Conservation (phyloP, 2,113 vertebrate genomes). For the Ictalurus punctatus region DNA sequence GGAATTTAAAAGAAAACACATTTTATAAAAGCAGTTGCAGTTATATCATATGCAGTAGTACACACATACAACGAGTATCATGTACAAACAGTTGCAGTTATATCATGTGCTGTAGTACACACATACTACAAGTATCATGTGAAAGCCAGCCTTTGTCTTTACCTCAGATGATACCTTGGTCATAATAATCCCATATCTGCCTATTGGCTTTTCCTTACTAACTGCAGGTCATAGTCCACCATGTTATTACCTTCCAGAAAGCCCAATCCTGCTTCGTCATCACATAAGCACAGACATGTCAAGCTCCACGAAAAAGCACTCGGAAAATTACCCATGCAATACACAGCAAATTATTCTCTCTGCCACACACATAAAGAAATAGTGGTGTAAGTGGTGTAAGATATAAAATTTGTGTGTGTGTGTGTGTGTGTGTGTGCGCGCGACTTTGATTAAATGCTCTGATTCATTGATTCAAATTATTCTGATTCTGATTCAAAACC, state of each 20-base stretch:
- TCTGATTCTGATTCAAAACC: not conserved
- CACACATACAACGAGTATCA: not conserved
- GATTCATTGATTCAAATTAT: not conserved
- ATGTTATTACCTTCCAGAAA: not conserved
- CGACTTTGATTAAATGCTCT: not conserved
- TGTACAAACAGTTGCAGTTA: not conserved
- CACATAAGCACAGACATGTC: not conserved
- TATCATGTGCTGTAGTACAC: not conserved
- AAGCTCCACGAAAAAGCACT: not conserved
- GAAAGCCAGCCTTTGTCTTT: not conserved
- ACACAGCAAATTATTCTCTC: not conserved
- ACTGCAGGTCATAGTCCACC: constrained; percentile 8
- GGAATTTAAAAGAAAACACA: not conserved
- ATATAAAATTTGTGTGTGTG: not conserved
- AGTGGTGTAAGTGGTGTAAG: not conserved
- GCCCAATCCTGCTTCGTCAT: not conserved
- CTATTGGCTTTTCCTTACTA: not conserved
- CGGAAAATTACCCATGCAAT: not conserved
- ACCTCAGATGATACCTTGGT: not conserved
- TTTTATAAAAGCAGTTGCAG: not conserved
- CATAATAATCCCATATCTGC: constrained; percentile 10
- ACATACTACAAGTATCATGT: not conserved
- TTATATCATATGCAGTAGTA: not conserved
- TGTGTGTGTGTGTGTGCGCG: too few relatives aligned
- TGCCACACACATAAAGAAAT: not conserved